Base-by-base conservation (phyloP, 2,888 invertebrate species). In the Perithous albicinctus region DNA sequence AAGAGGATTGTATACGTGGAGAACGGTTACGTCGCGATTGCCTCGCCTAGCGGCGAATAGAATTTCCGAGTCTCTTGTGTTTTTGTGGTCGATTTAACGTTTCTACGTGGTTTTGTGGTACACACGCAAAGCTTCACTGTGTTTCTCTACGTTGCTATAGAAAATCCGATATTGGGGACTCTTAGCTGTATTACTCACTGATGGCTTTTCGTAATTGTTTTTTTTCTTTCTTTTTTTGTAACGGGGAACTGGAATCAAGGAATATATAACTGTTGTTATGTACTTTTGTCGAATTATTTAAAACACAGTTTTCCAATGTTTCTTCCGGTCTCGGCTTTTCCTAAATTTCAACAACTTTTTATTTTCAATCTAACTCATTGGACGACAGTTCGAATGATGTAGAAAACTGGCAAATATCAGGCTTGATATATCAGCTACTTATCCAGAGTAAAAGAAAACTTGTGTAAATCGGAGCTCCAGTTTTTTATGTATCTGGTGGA, bases 31-130 rank as follows among this genome's bases (percentile, higher is more conserved):
- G 43, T 43, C n/a, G 43, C n/a, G n/a, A 43, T 43, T 43, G 1
- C 43, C 43, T 48, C 20, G 8, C 1, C 48, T 54, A 6, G 15
- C 56, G 12, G 6, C 66, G 63, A 80, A 80, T 76, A 72, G 48
- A 76, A 80, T 80, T 72, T 29, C 20, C 6, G 59, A n/a, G 72
- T 61, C 23, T 67, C 18, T 51, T 26, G 48, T 78, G 63, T 66
- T 35, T 51, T 7, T 61, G 66, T 67, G 51, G 61, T 74, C 74
- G 63, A 54, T 79, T 79, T 59, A 43, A 38, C 59, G 48, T 66
- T 23, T 64, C 56, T 56, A 56, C 56, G 56, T 32, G 29, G 26
- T 6, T n/a, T 29, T 29, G 26, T 26, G 32, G 29, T 56, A 7
- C n/a, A 56, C 29, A 6, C 35, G 59, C 35, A 10, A 5, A n/a